These are phyloP conservation scores for Cheilinus undulatus DNA, from an alignment of 2,113 vertebrate species.

Conservation along the genomic window DNA sequence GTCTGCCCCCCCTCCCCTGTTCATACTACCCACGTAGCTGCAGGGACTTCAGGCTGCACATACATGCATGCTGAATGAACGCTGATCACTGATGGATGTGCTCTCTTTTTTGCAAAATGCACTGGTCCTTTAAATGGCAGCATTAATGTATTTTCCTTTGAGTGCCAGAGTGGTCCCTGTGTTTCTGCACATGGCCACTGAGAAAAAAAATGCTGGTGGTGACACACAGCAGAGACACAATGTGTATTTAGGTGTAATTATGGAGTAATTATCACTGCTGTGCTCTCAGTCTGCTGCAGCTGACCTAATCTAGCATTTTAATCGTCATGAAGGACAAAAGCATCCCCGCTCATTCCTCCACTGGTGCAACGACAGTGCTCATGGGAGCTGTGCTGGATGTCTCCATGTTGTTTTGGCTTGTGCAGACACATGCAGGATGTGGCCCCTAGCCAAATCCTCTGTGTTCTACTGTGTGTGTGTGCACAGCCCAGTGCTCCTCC, in stretches of 20 bases:
- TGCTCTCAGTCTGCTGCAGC: slow-evolving; percentile 57
- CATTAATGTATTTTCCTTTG: slow-evolving; percentile 24
- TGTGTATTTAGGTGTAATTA: slow-evolving; percentile 59
- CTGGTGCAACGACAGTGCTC: slow-evolving; percentile 46
- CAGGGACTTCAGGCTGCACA: slow-evolving; percentile 52
- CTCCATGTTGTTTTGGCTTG: slow-evolving; percentile 63
- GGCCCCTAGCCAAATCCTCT: slow-evolving; percentile 58
- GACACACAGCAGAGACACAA: slow-evolving; percentile 48
- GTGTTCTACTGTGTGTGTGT: slow-evolving; percentile 14
- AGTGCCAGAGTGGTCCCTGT: slow-evolving; percentile 12
- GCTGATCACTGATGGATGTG: slow-evolving; percentile 29
- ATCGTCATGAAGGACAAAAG: slow-evolving; percentile 73
- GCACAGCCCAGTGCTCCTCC: slow-evolving; percentile 44
- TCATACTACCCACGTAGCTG: slow-evolving; percentile 49
- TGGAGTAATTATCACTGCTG: slow-evolving; percentile 62
- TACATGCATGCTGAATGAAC: slow-evolving; percentile 37
- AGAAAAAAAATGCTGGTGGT: slow-evolving; percentile 16
- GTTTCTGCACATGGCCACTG: slow-evolving; percentile 13
- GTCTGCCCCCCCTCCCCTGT: slow-evolving; percentile 51
- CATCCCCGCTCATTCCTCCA: slow-evolving; percentile 44
- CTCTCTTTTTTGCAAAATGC: slow-evolving; percentile 30
- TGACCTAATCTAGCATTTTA: slow-evolving; percentile 70
- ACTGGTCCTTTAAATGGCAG: slow-evolving; percentile 26
- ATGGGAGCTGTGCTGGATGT: slow-evolving; percentile 31
- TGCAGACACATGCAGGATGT: slow-evolving; percentile 67